phyloP scores from a whole-genome alignment of 2,888 invertebrate genomes.

The Lithodes maja region DNA sequence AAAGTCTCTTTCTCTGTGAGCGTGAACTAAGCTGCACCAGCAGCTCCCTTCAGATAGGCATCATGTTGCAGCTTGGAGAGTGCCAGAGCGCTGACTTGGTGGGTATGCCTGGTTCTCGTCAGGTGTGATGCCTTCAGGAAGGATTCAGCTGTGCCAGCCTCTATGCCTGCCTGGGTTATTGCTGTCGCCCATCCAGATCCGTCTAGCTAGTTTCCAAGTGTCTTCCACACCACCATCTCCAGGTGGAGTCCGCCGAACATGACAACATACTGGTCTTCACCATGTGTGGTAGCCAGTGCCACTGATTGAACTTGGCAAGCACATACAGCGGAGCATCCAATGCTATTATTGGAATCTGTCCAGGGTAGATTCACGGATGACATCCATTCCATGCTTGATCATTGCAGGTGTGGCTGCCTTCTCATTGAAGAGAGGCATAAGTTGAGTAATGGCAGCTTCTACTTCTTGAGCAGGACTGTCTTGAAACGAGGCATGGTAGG shows the following conservation, averaged over 20 bases:
- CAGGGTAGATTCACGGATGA: conserved; percentile 2
- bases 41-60: too few species aligned
- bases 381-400: conserved; percentile 23
- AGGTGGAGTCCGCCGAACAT: conserved; percentile 15
- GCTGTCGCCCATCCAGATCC: conserved; percentile 24
- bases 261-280: conserved; percentile 9
- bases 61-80: conserved; percentile 24
- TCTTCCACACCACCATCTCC: conserved; percentile 14
- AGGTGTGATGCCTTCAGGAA: conserved; percentile 10
- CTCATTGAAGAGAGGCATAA: conserved; percentile 15
- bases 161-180: neutral
- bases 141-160: neutral
- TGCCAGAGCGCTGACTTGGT: conserved; percentile 27
- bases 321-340: neutral
- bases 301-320: neutral
- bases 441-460: neutral
- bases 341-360: conserved; percentile 3
- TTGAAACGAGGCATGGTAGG: conserved; percentile 3
- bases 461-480: neutral
- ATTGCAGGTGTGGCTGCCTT: conserved; percentile 5
- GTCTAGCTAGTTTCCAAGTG: conserved; percentile 14
- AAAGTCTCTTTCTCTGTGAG: too few species aligned
- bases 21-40: too few species aligned
- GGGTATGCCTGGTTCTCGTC: conserved; percentile 17
- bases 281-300: conserved; percentile 19